Percentiles rank a stretch among this genome's conserved stretches.
Conservation (phyloP, 2,888 invertebrate genomes). For the Mylabris sibirica region DNA sequence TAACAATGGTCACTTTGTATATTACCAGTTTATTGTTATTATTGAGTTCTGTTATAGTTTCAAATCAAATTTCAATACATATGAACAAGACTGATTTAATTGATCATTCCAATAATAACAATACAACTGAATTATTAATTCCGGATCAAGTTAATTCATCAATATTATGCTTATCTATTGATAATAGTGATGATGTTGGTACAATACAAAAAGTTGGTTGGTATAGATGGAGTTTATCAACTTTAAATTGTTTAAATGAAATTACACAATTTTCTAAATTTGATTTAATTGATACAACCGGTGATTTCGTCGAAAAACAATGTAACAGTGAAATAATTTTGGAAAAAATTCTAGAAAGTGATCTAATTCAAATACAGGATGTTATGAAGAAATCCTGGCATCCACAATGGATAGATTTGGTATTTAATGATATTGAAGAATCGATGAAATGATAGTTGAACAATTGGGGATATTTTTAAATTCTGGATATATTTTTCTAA, state of each 20-base stretch:
- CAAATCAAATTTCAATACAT: slow-evolving; percentile 62
- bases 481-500: not conserved
- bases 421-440: slow-evolving; percentile 22
- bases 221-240: slow-evolving; percentile 60
- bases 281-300: slow-evolving; percentile 31
- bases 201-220: slow-evolving; percentile 49
- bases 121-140: slow-evolving; percentile 25
- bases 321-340: slow-evolving; percentile 41
- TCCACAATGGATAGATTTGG: slow-evolving; percentile 58
- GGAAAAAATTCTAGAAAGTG: slow-evolving; percentile 57
- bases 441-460: not conserved
- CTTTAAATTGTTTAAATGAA: slow-evolving; percentile 58
- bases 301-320: slow-evolving; percentile 25
- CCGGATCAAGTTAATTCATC: slow-evolving; percentile 17
- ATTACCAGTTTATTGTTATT: slow-evolving; percentile 68
- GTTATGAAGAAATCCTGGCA: slow-evolving; percentile 60
- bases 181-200: slow-evolving; percentile 32
- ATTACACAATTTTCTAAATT: slow-evolving; percentile 49
- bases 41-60: slow-evolving; percentile 67
- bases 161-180: not conserved
- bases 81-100: slow-evolving; percentile 24
- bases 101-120: not conserved
- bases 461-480: not conserved
- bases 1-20: slow-evolving; percentile 69
- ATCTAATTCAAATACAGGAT: slow-evolving; percentile 58